phyloP scores from a whole-genome alignment of 2,888 invertebrate species.

The Sarcophaga subvicina region DNA sequence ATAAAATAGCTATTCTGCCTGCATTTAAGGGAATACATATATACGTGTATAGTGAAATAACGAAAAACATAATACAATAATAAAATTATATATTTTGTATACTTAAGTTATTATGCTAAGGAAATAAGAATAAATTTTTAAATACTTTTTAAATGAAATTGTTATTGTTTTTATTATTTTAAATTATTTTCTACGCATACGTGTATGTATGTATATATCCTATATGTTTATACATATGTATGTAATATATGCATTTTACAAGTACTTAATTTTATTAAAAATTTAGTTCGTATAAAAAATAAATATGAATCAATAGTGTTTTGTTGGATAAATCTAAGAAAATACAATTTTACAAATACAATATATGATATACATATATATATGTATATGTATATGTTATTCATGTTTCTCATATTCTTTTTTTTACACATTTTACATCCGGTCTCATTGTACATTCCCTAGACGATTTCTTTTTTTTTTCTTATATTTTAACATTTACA shows the following conservation, averaged over 20 bases:
- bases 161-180: too few relatives aligned
- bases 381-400: constrained; percentile 18
- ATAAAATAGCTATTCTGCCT: too few relatives aligned
- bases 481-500: not conserved
- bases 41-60: too few relatives aligned
- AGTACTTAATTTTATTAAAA: constrained; percentile 5
- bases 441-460: constrained; percentile 8
- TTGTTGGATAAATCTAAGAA: constrained; percentile 18
- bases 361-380: too few relatives aligned
- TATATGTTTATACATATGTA: too few relatives aligned
- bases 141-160: too few relatives aligned
- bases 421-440: constrained; percentile 14
- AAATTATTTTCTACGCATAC: too few relatives aligned
- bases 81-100: not conserved
- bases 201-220: not conserved
- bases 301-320: constrained; percentile 22
- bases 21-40: too few relatives aligned
- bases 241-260: not conserved
- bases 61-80: not conserved
- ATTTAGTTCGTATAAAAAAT: constrained; percentile 46
- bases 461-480: not conserved
- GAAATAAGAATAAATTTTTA: too few relatives aligned
- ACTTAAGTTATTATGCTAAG: too few relatives aligned
- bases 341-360: constrained; percentile 32
- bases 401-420: not conserved